Conservation (phyloP, 2,888 invertebrate species). For the Esperia sulphurella region DNA sequence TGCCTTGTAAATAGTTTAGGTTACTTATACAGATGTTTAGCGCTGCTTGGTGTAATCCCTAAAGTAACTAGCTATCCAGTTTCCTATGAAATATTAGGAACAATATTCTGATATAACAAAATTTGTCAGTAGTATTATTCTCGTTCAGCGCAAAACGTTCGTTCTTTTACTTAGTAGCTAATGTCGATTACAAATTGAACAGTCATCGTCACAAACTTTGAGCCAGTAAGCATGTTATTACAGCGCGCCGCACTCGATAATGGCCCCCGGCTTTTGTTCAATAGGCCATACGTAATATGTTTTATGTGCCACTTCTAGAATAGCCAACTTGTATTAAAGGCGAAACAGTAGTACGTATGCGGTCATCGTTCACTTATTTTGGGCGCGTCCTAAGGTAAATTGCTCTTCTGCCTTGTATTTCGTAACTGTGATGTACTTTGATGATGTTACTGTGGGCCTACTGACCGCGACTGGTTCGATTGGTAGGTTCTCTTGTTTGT, state of each 20-base stretch:
- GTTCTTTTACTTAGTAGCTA: neutral
- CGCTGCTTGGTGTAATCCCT: too few relatives aligned
- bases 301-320: conserved; percentile 18
- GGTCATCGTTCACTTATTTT: conserved; percentile 47
- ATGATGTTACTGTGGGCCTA: conserved; percentile 7
- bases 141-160: conserved; percentile 18
- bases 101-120: too few relatives aligned
- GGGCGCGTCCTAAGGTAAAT: conserved; percentile 10
- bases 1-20: too few relatives aligned
- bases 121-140: conserved; percentile 12
- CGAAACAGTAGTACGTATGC: conserved; percentile 52
- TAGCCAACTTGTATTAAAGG: conserved; percentile 36
- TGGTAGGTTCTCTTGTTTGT: conserved; percentile 13
- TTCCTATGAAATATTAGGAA: too few relatives aligned
- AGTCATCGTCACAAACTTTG: conserved; percentile 21
- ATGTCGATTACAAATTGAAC: conserved; percentile 12
- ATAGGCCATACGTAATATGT: conserved; percentile 28
- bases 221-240: conserved; percentile 27
- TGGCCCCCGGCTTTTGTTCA: conserved; percentile 27
- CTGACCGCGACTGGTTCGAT: conserved; percentile 5
- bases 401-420: conserved; percentile 29
- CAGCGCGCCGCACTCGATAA: conserved; percentile 24
- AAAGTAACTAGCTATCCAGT: too few relatives aligned
- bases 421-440: conserved; percentile 32
- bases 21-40: too few relatives aligned